These are phyloP conservation scores for Aromia moschata DNA, from an alignment of 2,888 invertebrate species.

Conservation along the genomic window DNA sequence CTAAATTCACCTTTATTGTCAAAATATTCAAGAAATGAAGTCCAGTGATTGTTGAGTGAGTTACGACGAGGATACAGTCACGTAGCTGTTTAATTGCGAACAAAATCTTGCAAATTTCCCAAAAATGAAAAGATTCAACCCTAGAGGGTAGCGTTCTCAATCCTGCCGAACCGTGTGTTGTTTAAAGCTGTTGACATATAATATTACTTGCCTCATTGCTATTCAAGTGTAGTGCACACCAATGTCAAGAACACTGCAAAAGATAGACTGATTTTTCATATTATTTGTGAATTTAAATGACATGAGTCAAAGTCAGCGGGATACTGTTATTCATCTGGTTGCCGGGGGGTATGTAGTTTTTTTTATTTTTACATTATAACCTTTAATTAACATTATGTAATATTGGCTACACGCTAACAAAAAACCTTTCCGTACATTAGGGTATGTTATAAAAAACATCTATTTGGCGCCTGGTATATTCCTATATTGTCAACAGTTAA, in stretches of 20 bases:
- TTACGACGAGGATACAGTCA: slow-evolving; percentile 50
- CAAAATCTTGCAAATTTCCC: slow-evolving; percentile 8
- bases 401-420: neutral
- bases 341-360: slow-evolving; percentile 89
- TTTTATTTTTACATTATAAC: slow-evolving; percentile 29
- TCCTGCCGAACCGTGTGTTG: slow-evolving; percentile 22
- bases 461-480: slow-evolving; percentile 21
- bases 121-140: slow-evolving; percentile 23
- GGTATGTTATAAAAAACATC: slow-evolving; percentile 9
- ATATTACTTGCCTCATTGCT: slow-evolving; percentile 4
- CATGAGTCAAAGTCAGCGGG: slow-evolving; percentile 82
- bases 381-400: slow-evolving; percentile 13
- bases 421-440: neutral
- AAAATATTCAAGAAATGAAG: slow-evolving; percentile 48
- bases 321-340: slow-evolving; percentile 91
- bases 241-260: slow-evolving; percentile 20
- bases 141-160: slow-evolving; percentile 10
- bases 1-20: slow-evolving; percentile 53
- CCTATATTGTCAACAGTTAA: slow-evolving; percentile 5
- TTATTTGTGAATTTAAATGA: slow-evolving; percentile 47
- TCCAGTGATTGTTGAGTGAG: slow-evolving; percentile 29
- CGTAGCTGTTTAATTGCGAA: slow-evolving; percentile 43
- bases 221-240: slow-evolving; percentile 20
- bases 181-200: slow-evolving; percentile 17
- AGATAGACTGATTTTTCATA: slow-evolving; percentile 23